These are phyloP conservation scores for Sphenopsis melanotis DNA, from an alignment of 2,797 vertebrate genomes.

Conservation along the genomic window DNA sequence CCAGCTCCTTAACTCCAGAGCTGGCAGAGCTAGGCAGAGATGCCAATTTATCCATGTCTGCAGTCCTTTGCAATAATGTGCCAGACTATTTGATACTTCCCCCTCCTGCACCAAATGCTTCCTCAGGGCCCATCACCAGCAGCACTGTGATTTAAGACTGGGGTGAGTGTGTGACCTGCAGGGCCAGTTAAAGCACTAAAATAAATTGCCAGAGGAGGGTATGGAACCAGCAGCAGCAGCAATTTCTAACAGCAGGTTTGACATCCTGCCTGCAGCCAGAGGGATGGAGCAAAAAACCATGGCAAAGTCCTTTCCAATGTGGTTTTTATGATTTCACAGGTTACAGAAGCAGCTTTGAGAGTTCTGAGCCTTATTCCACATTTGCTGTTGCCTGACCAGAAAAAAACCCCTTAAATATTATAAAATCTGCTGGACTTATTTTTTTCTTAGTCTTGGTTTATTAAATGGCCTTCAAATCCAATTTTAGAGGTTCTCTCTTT, in stretches of 20 bases:
- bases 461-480: background rate
- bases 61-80: background rate
- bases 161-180: background rate
- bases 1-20: background rate
- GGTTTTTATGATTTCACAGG: background rate
- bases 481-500: background rate
- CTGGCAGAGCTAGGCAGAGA: background rate
- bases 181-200: constrained; percentile 10
- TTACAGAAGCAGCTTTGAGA: background rate
- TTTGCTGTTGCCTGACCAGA: background rate
- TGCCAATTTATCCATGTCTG: background rate
- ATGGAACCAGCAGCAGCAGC: background rate
- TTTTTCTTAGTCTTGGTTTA: background rate
- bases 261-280: background rate
- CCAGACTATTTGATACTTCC: background rate
- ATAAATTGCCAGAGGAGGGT: constrained; percentile 6
- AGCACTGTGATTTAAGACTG: background rate
- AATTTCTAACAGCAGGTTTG: background rate
- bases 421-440: background rate
- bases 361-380: background rate
- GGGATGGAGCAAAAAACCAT: background rate
- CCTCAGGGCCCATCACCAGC: background rate
- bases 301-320: background rate
- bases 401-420: background rate
- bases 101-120: background rate